A percentile compares a stretch with the other conserved stretches of the same genome.
These are phyloP conservation scores for Panthera leo DNA, from an alignment of 2,113 vertebrate genomes.

Conservation along the genomic window DNA sequence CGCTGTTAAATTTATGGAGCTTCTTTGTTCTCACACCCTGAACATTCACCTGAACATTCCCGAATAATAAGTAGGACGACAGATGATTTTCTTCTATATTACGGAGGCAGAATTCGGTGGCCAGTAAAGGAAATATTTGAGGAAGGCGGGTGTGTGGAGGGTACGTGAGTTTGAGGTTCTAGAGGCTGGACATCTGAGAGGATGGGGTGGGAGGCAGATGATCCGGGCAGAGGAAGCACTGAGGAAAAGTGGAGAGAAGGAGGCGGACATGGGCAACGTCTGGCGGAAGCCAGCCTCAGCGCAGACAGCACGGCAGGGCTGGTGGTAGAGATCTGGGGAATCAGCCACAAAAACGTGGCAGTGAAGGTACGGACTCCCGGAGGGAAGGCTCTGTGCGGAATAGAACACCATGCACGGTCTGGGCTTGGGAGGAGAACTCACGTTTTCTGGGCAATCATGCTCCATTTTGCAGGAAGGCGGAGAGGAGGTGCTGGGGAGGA, in stretches of 20 bases:
- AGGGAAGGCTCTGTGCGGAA: neutral
- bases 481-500: neutral
- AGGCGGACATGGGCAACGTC: too few species aligned
- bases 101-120: neutral
- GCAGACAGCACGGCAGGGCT: neutral
- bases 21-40: neutral
- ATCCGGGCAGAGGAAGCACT: neutral
- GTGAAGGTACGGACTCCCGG: neutral
- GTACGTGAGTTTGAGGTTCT: neutral
- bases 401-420: rapidly evolving
- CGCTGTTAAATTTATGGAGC: neutral
- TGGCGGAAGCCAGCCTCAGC: neutral
- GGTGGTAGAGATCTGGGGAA: neutral
- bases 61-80: neutral
- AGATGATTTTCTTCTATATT: neutral
- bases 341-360: neutral
- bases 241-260: neutral
- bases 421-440: neutral
- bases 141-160: neutral
- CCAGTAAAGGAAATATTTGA: neutral
- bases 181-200: neutral
- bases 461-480: neutral
- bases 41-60: neutral
- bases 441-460: neutral
- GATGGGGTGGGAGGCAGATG: neutral